A percentile compares a stretch with the other conserved stretches of the same genome.
Evolutionary conservation across 1,140 invertebrate genomes (phyloP).

Genomic region (Brachystomella parvula): DNA sequence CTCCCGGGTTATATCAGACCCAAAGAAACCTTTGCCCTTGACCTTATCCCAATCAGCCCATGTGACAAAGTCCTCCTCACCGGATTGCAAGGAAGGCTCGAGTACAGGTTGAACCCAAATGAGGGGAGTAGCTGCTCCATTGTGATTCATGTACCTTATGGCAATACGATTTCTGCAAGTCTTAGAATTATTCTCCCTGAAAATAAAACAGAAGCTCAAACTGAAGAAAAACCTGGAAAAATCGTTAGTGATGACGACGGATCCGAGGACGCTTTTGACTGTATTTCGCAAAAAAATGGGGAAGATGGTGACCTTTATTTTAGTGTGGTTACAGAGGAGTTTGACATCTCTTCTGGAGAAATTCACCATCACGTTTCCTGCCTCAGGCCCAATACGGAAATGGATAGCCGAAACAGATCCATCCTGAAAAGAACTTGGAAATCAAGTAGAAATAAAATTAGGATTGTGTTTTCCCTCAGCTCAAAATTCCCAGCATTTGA

Average conservation of each 20-base stretch:
- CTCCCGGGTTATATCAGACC: conserved; percentile 27
- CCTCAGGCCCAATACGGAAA: too few species aligned
- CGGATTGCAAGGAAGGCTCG: conserved; percentile 18
- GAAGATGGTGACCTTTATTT: neutral
- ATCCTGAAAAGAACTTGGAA: conserved; percentile 18
- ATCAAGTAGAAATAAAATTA: conserved; percentile 30
- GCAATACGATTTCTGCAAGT: conserved; percentile 28
- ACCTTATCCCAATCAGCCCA: conserved; percentile 27
- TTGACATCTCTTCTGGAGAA: too few species aligned
- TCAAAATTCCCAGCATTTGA: conserved; percentile 38
- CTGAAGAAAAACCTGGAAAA: neutral
- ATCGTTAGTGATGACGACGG: neutral
- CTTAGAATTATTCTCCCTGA: conserved; percentile 9
- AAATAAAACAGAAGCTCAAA: neutral
- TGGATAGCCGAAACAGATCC: neutral
- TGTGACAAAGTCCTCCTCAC: conserved; percentile 31
- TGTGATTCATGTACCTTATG: conserved; percentile 36
- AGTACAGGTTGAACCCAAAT: conserved; percentile 21
- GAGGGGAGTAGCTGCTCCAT: conserved; percentile 33
- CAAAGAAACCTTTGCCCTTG: conserved; percentile 28
- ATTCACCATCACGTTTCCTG: too few species aligned
- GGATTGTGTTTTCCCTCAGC: conserved; percentile 24
- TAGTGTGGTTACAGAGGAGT: neutral
- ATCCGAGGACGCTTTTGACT: neutral
- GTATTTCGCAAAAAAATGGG: neutral